phyloP scores from a whole-genome alignment of 2,888 invertebrate genomes.

The Dasypogon diadema region DNA sequence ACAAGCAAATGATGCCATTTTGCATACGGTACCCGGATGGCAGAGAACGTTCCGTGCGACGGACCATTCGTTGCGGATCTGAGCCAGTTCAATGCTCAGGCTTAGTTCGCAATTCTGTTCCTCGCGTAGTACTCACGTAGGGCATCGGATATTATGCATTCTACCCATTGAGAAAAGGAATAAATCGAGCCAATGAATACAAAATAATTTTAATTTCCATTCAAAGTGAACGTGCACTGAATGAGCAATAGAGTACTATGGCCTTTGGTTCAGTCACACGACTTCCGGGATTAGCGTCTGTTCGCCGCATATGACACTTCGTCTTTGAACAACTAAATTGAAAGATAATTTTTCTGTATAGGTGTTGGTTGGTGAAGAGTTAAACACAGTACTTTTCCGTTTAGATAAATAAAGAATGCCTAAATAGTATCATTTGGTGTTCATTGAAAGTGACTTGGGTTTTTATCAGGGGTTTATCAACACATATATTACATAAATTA shows the following conservation, averaged over 20 bases:
- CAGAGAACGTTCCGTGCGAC: slow-evolving; percentile 2
- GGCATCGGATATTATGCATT: slow-evolving; percentile 45
- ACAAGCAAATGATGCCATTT: slow-evolving; percentile 24
- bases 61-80: neutral
- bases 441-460: no score
- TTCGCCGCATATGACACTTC: slow-evolving; percentile 16
- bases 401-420: no score
- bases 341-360: slow-evolving; percentile 23
- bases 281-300: slow-evolving; percentile 49
- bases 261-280: slow-evolving; percentile 53
- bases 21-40: slow-evolving; percentile 13
- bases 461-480: no score
- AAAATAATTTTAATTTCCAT: slow-evolving; percentile 54
- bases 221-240: slow-evolving; percentile 51
- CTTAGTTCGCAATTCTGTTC: slow-evolving; percentile 29
- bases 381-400: no score
- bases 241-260: slow-evolving; percentile 51
- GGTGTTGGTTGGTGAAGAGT: slow-evolving; percentile 27
- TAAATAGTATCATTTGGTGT: no score
- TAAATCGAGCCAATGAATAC: slow-evolving; percentile 50
- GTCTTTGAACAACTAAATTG: slow-evolving; percentile 28
- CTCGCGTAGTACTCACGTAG: slow-evolving; percentile 45
- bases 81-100: slow-evolving; percentile 39
- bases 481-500: no score
- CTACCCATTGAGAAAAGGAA: slow-evolving; percentile 48